Base-by-base conservation (phyloP, 2,888 invertebrate genomes). In the Ligdia adustata region DNA sequence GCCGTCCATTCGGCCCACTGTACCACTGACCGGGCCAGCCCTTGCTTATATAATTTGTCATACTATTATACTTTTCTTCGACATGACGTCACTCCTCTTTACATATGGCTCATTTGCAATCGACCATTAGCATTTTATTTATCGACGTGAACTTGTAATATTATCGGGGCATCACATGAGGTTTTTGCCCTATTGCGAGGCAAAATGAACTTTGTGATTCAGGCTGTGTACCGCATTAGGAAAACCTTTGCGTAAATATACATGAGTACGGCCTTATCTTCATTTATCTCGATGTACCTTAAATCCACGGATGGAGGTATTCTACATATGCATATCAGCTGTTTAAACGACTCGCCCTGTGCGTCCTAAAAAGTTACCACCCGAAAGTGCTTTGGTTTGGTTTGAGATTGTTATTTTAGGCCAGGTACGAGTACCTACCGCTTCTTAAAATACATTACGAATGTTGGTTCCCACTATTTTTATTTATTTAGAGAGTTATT, bases 1-100 rank as follows among this genome's bases (percentile, higher is more conserved):
- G 33, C 42, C 38, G 59, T 42, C 70, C 39, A 41, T 34, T 16
- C 31, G 40, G 48, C 48, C 41, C 26, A 38, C 20, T 47, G 47
- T 7, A 33, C 71, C 62, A 75, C 69, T 76, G 72, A 75, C 77
- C 76, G 61, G 52, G 62, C 57, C 55, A 68, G 71, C 81, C 79
- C 76, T 79, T 69, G 46, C 37, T 79, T 75, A 72, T 66, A 64
- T 74, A 75, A 74, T 66, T n/a, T 52, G 57, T 56, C 57, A 64
- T 43, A 59, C 48, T 61, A 57, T 55, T 61, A 62, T 52, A 64
- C 45, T 60, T 48, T 48, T 45, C 35, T 14, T 22, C 14, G 46
- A 22, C 40, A 31, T 55, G 51, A 50, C 41, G 46, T 56, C 50
- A 45, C 9, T 33, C 24, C 7, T 22, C 3, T 49, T 35, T 27